Evolutionary conservation across 2,888 invertebrate genomes (phyloP), one percentile per base, ranked within the genome.

Genomic region (Mythimna vitellina): DNA sequence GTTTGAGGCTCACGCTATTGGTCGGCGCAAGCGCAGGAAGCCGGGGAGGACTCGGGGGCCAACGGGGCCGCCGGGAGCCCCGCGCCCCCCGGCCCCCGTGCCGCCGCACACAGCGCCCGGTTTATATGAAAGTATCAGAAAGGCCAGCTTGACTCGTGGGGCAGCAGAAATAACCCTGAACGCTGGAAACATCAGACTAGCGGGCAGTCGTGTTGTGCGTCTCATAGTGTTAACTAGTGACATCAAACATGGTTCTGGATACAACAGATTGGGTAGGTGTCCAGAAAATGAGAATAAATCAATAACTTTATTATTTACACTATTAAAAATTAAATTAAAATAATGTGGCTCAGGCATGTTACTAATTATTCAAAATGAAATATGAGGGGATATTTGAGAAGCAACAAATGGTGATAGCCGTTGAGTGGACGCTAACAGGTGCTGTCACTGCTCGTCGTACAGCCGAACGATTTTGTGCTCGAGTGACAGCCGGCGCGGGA

Each of bases 171-270:
- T 96, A 96, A 95, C 95, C 94, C 95, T 93, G 95, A 94, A 94
- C 94, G 95, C 93, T 94, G 96, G 94, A 95, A 94, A 89, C 94
- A 89, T 88, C 91, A 92, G 89, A 90, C 87, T 91, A 85, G 89
- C 90, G 88, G 92, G 89, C 96, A 96, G 96, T 96, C 96, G 96
- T 96, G 96, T 96, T 96, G 96, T 96, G 96, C 95, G 95, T 95
- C 96, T 96, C 96, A 94, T 89, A 95, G 96, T 96, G 96, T 91
- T 95, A 95, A 94, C 96, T 91, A 95, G 96, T 96, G 95, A 95
- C 91, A 93, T 92, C 89, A 91, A 95, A 93, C 92, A 96, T 96
- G 96, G 96, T 91, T 94, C 94, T 96, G 93, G 95, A 96, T 87
- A 95, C 96, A 85, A 93, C 95, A 95, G 96, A 96, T 92, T 96